These are phyloP conservation scores for Atrina japonica DNA, from an alignment of 2,888 invertebrate genomes.

Conservation along the genomic window DNA sequence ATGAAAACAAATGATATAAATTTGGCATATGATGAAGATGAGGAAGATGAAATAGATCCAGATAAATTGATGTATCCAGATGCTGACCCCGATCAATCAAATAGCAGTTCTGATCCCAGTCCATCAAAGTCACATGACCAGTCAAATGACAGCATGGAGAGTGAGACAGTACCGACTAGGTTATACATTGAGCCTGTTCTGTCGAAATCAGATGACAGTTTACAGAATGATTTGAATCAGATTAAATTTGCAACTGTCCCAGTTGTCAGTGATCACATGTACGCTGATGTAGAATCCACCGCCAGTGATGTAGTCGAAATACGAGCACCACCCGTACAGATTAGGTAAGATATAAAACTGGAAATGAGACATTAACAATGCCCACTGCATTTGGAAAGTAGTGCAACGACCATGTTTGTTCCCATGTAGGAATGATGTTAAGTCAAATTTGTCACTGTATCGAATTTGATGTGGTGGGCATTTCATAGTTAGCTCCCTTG, in stretches of 20 bases:
- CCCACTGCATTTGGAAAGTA: not conserved
- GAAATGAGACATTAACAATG: too few species aligned
- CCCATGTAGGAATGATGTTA: too few species aligned
- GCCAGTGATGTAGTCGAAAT: slow-evolving; percentile 42
- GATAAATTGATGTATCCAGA: slow-evolving; percentile 24
- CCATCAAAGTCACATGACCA: slow-evolving; percentile 4
- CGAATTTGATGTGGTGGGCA: too few species aligned
- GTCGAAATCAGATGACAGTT: not conserved
- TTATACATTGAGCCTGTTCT: not conserved
- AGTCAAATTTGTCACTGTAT: too few species aligned
- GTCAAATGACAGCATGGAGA: slow-evolving; percentile 8
- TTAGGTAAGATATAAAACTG: slow-evolving; percentile 8
- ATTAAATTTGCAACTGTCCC: slow-evolving; percentile 5
- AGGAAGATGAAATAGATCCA: not conserved
- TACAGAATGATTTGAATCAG: slow-evolving; percentile 21
- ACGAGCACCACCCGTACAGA: slow-evolving; percentile 31
- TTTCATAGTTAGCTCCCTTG: too few species aligned
- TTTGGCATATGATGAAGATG: slow-evolving; percentile 11
- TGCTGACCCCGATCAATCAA: slow-evolving; percentile 19
- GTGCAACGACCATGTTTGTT: too few species aligned
- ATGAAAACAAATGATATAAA: slow-evolving; percentile 33
- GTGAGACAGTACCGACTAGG: not conserved
- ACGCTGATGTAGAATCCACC: slow-evolving; percentile 34
- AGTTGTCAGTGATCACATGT: slow-evolving; percentile 21
- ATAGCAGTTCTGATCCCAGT: slow-evolving; percentile 7